phyloP scores from a whole-genome alignment of 2,888 invertebrate genomes.

The Thereva unica region DNA sequence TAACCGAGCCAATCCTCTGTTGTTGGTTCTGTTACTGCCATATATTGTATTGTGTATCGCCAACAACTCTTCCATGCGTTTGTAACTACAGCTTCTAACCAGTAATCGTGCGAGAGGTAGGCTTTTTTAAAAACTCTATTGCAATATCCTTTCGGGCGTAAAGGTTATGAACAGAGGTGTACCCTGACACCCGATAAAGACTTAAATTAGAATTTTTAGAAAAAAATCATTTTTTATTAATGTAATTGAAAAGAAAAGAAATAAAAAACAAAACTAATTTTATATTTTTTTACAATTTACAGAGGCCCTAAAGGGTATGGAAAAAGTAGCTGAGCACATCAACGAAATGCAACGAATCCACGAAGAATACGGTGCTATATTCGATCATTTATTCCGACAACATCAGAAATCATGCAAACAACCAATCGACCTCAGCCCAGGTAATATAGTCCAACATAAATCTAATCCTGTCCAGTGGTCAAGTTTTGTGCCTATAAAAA shows the following conservation, averaged over 20 bases:
- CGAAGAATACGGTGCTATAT: slow-evolving; percentile 98
- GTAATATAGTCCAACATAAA: slow-evolving; percentile 51
- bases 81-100: no score
- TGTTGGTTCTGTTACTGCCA: no score
- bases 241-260: not conserved
- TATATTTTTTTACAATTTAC: slow-evolving; percentile 45
- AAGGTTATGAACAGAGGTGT: no score
- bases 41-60: no score
- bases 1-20: no score
- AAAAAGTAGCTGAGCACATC: slow-evolving; percentile 98
- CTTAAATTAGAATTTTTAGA: not conserved
- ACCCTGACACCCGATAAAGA: no score
- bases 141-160: no score
- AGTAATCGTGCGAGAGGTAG: no score
- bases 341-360: slow-evolving; percentile 99
- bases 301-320: slow-evolving; percentile 97
- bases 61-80: no score
- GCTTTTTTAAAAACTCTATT: no score
- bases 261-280: slow-evolving; percentile 20
- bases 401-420: slow-evolving; percentile 94
- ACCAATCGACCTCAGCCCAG: slow-evolving; percentile 92
- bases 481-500: not conserved
- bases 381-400: slow-evolving; percentile 94
- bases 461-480: slow-evolving; percentile 1
- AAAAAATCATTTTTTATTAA: not conserved